Conservation (phyloP, 1,140 invertebrate species). For the Wasmannia auropunctata region DNA sequence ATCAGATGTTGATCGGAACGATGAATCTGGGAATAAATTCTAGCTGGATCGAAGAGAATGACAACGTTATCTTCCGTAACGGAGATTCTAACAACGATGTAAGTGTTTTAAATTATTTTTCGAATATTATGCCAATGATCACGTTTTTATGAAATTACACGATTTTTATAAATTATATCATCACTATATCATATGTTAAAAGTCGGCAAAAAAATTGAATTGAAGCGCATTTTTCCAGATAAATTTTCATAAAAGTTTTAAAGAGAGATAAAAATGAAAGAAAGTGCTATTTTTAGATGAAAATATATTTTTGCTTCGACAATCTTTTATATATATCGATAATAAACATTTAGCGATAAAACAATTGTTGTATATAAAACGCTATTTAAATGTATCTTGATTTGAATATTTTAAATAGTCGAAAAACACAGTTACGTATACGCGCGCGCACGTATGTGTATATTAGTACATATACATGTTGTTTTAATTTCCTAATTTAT, state of each 20-base stretch:
- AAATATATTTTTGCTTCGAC: background rate
- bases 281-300: background rate
- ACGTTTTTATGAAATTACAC: background rate
- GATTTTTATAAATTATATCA: background rate
- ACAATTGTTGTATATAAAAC: background rate
- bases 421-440: background rate
- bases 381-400: background rate
- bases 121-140: background rate
- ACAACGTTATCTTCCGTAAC: background rate
- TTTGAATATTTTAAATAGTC: background rate
- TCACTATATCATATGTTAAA: background rate
- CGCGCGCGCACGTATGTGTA: no score
- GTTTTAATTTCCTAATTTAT: background rate
- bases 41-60: background rate
- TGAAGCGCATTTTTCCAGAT: background rate
- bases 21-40: background rate
- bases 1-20: background rate
- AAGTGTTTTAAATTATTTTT: conserved; percentile 6
- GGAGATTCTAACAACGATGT: background rate
- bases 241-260: background rate
- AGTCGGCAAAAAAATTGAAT: background rate
- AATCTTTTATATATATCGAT: background rate
- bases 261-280: background rate
- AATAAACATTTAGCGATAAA: background rate
- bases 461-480: no score